Conservation (phyloP, 2,888 invertebrate species). For the Tromatobia lineatoria region DNA sequence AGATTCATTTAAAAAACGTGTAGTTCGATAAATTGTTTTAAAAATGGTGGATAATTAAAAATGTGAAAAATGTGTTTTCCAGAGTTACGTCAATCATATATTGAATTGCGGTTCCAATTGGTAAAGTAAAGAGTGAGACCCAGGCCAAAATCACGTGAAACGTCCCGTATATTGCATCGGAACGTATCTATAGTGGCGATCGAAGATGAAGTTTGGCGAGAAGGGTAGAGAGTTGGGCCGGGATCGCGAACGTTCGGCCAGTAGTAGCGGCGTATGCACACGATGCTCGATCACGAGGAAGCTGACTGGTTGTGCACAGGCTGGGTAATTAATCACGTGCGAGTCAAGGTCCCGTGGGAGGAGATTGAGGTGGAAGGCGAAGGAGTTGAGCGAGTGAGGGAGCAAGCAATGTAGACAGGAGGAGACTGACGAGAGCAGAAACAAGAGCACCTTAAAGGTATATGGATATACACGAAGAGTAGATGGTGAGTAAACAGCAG, state of each 20-base stretch:
- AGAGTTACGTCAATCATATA: too few species aligned
- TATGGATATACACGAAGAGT: conserved; percentile 12
- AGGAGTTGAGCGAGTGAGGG: conserved; percentile 32
- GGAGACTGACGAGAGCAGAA: conserved; percentile 36
- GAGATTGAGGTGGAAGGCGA: conserved; percentile 31
- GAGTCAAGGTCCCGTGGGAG: conserved; percentile 70
- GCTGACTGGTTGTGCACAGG: conserved; percentile 60
- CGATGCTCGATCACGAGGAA: conserved; percentile 67
- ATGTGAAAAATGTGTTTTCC: too few species aligned
- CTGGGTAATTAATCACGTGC: conserved; percentile 71
- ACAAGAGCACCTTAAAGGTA: conserved; percentile 33
- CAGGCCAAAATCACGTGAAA: too few species aligned
- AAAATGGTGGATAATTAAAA: too few species aligned
- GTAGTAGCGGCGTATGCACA: conserved; percentile 40
- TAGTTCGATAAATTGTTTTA: too few species aligned
- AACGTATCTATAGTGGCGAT: not conserved
- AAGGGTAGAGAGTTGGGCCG: conserved; percentile 55
- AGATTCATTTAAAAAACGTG: too few species aligned
- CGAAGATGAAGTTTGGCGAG: not conserved
- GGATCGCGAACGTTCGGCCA: conserved; percentile 47
- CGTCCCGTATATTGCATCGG: not conserved
- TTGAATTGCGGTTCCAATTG: too few species aligned
- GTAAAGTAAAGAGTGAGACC: too few species aligned
- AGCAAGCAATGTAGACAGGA: conserved; percentile 40
- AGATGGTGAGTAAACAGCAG: conserved; percentile 59